Evolutionary conservation across 2,888 invertebrate genomes (phyloP).

Genomic region (Thysanoteuthis rhombus): DNA sequence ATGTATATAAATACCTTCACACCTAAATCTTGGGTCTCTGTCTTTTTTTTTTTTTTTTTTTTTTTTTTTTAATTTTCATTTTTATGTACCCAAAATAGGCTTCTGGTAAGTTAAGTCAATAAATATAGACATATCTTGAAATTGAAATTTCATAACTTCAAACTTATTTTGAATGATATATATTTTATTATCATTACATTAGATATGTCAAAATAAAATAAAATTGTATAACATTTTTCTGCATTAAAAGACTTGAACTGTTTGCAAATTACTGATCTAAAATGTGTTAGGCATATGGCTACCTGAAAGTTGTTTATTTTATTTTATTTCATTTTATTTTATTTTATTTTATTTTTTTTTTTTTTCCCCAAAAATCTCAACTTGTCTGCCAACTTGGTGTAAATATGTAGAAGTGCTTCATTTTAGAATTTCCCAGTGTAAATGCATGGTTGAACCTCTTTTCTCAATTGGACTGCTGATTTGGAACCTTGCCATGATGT

Average conservation of each 20-base stretch:
- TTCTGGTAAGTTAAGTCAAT: neutral
- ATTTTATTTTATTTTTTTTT: neutral
- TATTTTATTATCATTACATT: neutral
- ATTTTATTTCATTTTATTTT: neutral
- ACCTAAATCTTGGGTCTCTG: neutral
- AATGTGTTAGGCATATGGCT: neutral
- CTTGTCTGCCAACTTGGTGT: neutral
- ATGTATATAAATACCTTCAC: neutral
- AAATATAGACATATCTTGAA: neutral
- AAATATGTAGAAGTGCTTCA: constrained; percentile 12
- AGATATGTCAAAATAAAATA: neutral
- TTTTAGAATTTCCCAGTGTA: neutral
- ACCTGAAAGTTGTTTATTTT: neutral
- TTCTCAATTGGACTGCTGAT: neutral
- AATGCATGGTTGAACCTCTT: neutral
- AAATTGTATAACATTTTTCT: neutral
- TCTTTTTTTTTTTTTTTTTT: too few relatives aligned
- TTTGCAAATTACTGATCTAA: neutral
- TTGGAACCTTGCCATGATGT: neutral
- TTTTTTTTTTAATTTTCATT: too few relatives aligned
- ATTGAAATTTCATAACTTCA: neutral
- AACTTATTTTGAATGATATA: neutral
- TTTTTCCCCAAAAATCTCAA: neutral
- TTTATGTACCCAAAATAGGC: neutral
- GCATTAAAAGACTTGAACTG: neutral